These are phyloP conservation scores for Sebastes trivittatus DNA, from an alignment of 2,797 vertebrate genomes.

Conservation along the genomic window DNA sequence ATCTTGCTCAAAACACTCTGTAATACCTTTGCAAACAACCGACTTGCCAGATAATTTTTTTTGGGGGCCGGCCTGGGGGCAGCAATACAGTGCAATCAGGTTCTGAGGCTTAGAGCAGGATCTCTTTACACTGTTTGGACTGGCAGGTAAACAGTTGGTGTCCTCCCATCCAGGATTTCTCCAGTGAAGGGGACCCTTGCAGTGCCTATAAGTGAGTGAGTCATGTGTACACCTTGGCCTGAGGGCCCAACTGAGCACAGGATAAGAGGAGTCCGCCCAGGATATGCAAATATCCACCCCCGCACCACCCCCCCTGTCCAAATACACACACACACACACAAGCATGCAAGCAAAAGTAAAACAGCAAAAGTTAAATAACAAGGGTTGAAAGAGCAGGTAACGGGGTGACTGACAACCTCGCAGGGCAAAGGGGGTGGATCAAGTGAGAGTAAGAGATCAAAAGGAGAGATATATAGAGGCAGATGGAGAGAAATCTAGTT, in stretches of 20 bases:
- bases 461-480: neutral
- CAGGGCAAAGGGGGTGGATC: neutral
- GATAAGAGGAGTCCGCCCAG: conserved; percentile 67
- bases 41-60: conserved; percentile 1
- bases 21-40: conserved; percentile 61
- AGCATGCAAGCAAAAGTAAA: conserved; percentile 8
- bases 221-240: conserved; percentile 68
- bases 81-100: conserved; percentile 9
- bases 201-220: conserved; percentile 45
- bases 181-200: conserved; percentile 46
- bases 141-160: conserved; percentile 70
- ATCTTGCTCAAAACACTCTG: conserved; percentile 23
- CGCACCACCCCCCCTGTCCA: conserved; percentile 18
- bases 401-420: conserved; percentile 4
- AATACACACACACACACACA: conserved; percentile 28
- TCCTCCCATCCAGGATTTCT: conserved; percentile 74
- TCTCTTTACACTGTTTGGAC: conserved; percentile 58
- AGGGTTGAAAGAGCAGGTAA: conserved; percentile 15
- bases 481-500: neutral
- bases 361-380: conserved; percentile 28
- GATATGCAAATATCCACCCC: conserved; percentile 76
- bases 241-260: conserved; percentile 65
- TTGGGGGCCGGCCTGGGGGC: conserved; percentile 29
- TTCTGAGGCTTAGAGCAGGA: conserved; percentile 56
- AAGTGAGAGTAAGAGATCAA: neutral